These are phyloP conservation scores for Pimephales promelas DNA, from an alignment of 2,113 vertebrate species.

Conservation along the genomic window DNA sequence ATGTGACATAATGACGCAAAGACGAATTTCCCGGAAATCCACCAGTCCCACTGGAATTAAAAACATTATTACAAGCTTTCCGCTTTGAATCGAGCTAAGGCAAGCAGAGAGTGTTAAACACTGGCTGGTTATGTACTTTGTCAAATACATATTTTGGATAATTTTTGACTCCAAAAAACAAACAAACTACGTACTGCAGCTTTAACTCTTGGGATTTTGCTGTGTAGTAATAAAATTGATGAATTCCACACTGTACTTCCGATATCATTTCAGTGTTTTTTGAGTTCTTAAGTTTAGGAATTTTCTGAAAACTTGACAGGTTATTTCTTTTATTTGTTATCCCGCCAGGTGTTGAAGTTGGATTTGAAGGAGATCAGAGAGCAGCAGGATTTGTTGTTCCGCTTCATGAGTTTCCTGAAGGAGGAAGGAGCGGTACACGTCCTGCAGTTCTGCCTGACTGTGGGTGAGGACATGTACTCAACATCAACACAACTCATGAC, in stretches of 20 bases:
- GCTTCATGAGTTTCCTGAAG: slow-evolving; percentile 97
- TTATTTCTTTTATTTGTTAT: neutral
- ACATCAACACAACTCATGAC: neutral
- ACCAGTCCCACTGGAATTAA: no score
- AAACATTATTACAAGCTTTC: no score
- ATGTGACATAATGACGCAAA: no score
- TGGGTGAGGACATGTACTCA: slow-evolving; percentile 78
- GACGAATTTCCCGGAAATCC: no score
- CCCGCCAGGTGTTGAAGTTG: slow-evolving; percentile 87
- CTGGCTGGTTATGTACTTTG: no score
- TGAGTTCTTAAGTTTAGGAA: neutral
- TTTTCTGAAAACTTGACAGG: neutral
- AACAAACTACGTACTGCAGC: no score
- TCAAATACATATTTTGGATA: no score
- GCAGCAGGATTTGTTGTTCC: slow-evolving; percentile 95
- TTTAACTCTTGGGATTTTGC: no score
- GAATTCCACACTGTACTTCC: neutral
- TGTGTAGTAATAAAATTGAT: neutral
- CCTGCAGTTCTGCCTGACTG: slow-evolving; percentile 93
- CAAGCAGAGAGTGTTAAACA: no score
- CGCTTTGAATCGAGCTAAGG: no score
- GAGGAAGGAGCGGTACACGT: slow-evolving; percentile 96
- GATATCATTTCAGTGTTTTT: neutral
- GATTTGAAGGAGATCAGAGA: slow-evolving; percentile 91
- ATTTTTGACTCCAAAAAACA: no score